Evolutionary conservation across 2,888 invertebrate species (phyloP).

Genomic region (Polyommatus icarus): DNA sequence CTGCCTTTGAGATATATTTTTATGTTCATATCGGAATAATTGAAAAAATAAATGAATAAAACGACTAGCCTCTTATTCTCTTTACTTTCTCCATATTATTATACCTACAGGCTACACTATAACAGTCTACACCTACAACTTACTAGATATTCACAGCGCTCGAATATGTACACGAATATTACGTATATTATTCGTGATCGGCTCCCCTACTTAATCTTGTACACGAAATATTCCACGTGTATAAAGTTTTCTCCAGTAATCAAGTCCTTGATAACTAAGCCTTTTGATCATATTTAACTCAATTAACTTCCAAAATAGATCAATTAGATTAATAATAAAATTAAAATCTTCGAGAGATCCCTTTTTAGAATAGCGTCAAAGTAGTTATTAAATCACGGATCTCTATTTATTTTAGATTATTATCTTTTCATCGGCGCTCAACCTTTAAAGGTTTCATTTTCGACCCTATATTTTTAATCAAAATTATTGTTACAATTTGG

Average conservation of each 20-base stretch:
- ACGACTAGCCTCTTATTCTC: too few species aligned
- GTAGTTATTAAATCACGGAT: not conserved
- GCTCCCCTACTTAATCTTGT: not conserved
- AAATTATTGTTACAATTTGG: not conserved
- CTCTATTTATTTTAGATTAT: not conserved
- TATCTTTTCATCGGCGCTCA: not conserved
- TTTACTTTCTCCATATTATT: too few species aligned
- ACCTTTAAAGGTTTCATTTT: not conserved
- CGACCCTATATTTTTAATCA: not conserved
- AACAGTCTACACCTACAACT: too few species aligned
- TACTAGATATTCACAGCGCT: too few species aligned
- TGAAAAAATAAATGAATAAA: too few species aligned
- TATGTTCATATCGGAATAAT: too few species aligned
- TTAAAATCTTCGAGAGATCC: not conserved
- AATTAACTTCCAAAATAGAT: not conserved
- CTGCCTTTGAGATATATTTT: too few species aligned
- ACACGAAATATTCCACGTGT: not conserved
- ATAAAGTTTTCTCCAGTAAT: not conserved
- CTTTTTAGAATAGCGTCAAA: too few species aligned
- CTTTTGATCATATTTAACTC: not conserved
- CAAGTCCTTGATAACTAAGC: not conserved
- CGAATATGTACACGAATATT: too few species aligned
- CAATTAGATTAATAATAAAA: not conserved
- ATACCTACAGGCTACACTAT: too few species aligned
- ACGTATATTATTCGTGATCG: not conserved